These are phyloP conservation scores for Chirona hameri DNA, from an alignment of 2,888 invertebrate genomes.

Conservation along the genomic window DNA sequence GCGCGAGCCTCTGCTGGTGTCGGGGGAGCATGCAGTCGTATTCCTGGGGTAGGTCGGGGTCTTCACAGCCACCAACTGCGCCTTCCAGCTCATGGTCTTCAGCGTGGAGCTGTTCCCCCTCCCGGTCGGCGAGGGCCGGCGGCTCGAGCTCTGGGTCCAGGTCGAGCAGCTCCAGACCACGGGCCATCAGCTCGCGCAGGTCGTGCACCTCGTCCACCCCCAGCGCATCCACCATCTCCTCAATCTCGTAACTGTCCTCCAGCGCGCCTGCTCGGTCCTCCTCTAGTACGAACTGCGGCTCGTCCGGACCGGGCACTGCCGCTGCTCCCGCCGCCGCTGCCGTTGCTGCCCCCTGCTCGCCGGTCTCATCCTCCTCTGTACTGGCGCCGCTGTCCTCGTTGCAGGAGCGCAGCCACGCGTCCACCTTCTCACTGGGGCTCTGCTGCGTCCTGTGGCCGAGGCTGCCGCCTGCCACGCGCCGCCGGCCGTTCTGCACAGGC, in stretches of 20 bases:
- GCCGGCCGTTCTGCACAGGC: neutral
- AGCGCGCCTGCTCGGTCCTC: neutral
- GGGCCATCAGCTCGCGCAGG: slow-evolving; percentile 79
- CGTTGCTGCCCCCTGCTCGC: neutral
- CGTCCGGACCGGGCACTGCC: neutral
- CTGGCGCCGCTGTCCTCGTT: neutral
- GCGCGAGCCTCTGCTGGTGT: slow-evolving; percentile 58
- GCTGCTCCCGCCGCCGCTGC: neutral
- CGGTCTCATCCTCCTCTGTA: neutral
- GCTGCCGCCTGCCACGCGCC: neutral
- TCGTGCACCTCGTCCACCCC: slow-evolving; percentile 83
- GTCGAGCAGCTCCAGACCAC: slow-evolving; percentile 70
- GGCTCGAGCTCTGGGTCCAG: slow-evolving; percentile 80
- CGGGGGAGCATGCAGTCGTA: too few relatives aligned
- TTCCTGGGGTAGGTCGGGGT: neutral
- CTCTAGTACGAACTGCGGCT: neutral
- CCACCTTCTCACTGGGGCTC: slow-evolving; percentile 25
- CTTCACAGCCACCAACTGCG: neutral
- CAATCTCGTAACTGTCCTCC: neutral
- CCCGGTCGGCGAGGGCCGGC: neutral
- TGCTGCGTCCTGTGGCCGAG: neutral
- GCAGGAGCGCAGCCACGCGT: neutral
- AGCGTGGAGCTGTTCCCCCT: neutral
- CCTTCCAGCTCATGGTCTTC: neutral
- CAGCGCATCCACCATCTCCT: slow-evolving; percentile 49